Evolutionary conservation across 2,113 vertebrate species (phyloP).

Genomic region (Platichthys flesus): DNA sequence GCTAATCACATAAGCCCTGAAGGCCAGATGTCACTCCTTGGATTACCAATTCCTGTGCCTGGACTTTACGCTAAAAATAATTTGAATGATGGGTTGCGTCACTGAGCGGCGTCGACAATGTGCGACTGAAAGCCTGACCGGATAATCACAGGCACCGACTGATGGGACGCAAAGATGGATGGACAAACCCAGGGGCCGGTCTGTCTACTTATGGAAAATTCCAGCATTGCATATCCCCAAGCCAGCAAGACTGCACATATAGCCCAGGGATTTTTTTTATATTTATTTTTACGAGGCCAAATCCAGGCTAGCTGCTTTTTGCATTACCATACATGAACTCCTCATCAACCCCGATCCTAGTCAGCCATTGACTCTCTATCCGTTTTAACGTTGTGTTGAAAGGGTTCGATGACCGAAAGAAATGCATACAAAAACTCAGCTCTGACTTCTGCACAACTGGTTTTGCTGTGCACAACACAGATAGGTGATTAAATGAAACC

Average conservation of each 20-base stretch:
- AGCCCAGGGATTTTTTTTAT: too few relatives aligned
- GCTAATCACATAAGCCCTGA: constrained; percentile 83
- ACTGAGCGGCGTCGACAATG: constrained; percentile 60
- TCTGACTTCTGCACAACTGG: neutral
- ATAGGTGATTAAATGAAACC: constrained; percentile 72
- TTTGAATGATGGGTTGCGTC: constrained; percentile 76
- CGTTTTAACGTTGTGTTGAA: constrained; percentile 46
- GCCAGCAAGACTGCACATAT: constrained; percentile 44
- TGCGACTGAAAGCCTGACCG: constrained; percentile 61
- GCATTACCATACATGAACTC: constrained; percentile 59
- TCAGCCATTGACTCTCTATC: constrained; percentile 60
- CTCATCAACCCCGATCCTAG: constrained; percentile 33
- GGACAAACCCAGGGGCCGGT: constrained; percentile 46
- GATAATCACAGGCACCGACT: constrained; percentile 66
- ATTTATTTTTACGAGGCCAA: constrained; percentile 16
- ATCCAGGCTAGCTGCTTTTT: constrained; percentile 43
- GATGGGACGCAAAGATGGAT: constrained; percentile 57
- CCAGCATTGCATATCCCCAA: constrained; percentile 54
- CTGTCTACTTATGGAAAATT: constrained; percentile 71
- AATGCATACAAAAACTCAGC: constrained; percentile 19
- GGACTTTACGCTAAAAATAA: constrained; percentile 85
- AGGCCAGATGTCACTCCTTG: constrained; percentile 84
- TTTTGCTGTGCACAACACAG: constrained; percentile 53
- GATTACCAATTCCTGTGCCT: constrained; percentile 82
- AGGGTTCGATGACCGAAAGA: constrained; percentile 45